These are phyloP conservation scores for Sphaeridia pumilis DNA, from an alignment of 2,888 invertebrate genomes.

Conservation along the genomic window DNA sequence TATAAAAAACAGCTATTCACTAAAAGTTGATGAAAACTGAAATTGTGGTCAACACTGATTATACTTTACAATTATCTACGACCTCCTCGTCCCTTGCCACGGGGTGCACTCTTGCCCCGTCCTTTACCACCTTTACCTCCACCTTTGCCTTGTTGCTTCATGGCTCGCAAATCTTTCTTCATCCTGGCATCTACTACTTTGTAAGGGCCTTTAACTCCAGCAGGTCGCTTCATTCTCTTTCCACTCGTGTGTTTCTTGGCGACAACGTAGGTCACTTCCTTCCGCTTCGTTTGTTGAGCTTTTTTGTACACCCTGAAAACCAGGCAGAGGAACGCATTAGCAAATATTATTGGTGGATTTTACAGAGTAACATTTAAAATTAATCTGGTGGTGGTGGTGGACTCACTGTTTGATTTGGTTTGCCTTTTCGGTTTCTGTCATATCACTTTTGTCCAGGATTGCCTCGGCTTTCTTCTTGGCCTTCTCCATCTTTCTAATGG, in stretches of 20 bases:
- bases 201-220: slow-evolving; percentile 81
- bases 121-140: slow-evolving; percentile 9
- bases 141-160: slow-evolving; percentile 35
- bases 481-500: slow-evolving; percentile 71
- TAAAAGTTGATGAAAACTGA: neutral
- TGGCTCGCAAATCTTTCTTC: slow-evolving; percentile 66
- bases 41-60: neutral
- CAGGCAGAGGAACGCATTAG: neutral
- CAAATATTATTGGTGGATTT: neutral
- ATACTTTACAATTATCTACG: neutral
- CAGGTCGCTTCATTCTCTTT: slow-evolving; percentile 63
- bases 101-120: neutral
- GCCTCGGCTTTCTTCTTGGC: slow-evolving; percentile 92
- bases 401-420: slow-evolving; percentile 76
- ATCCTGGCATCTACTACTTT: slow-evolving; percentile 91
- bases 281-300: slow-evolving; percentile 69
- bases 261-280: slow-evolving; percentile 85
- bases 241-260: slow-evolving; percentile 74
- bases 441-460: slow-evolving; percentile 79
- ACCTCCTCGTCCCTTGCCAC: neutral
- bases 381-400: neutral
- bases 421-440: slow-evolving; percentile 85
- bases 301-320: slow-evolving; percentile 77
- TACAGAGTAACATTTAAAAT: slow-evolving; percentile 1
- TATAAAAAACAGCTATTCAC: neutral